Evolutionary conservation across 2,113 vertebrate genomes (phyloP).

Genomic region (Notothenia coriiceps): DNA sequence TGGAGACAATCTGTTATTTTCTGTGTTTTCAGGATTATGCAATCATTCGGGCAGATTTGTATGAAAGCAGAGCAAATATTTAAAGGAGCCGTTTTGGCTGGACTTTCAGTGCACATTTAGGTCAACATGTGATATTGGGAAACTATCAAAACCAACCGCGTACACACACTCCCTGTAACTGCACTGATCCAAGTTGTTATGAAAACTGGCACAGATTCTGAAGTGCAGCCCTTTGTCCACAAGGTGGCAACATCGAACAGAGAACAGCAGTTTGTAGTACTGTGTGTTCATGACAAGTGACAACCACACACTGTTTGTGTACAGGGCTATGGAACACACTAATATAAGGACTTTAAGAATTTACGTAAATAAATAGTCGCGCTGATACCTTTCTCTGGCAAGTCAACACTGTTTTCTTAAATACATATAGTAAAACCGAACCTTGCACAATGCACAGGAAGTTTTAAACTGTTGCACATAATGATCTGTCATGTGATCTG

Average conservation of each 20-base stretch:
- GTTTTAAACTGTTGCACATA: slow-evolving; percentile 48
- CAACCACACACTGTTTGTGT: neutral
- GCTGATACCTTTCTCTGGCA: no score
- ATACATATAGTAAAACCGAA: neutral
- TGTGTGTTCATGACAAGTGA: neutral
- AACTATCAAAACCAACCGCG: neutral
- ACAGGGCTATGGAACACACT: neutral
- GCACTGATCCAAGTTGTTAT: neutral
- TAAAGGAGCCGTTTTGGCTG: slow-evolving; percentile 17
- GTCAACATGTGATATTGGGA: neutral
- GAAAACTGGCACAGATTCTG: neutral
- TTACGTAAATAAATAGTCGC: neutral
- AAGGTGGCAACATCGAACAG: slow-evolving; percentile 59
- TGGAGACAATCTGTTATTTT: neutral
- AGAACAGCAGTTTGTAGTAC: neutral
- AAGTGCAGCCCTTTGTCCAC: slow-evolving; percentile 49
- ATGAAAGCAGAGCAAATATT: slow-evolving; percentile 72
- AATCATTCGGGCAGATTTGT: slow-evolving; percentile 23
- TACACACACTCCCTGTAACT: neutral
- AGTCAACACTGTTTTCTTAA: neutral
- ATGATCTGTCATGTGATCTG: slow-evolving; percentile 70
- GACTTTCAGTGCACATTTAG: neutral
- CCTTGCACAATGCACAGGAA: slow-evolving; percentile 57
- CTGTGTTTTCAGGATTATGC: slow-evolving; percentile 31
- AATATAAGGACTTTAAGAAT: neutral